These are phyloP conservation scores for Chionodraco myersi DNA, from an alignment of 2,113 vertebrate species.

Conservation along the genomic window DNA sequence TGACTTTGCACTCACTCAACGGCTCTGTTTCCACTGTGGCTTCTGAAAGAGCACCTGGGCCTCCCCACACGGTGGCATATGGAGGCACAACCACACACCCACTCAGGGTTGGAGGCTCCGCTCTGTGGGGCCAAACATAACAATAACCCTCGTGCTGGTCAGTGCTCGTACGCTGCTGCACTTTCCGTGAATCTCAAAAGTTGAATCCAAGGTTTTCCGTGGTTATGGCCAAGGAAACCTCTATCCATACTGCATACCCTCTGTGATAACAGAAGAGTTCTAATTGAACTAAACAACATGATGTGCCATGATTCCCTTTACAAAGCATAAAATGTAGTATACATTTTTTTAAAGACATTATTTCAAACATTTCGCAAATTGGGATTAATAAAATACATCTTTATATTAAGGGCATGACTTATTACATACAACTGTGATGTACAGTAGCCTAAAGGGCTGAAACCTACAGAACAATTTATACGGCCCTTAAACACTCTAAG, in stretches of 20 bases:
- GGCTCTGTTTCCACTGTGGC: slow-evolving; percentile 68
- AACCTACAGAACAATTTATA: background rate
- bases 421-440: background rate
- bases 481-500: no score
- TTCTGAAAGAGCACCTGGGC: slow-evolving; percentile 70
- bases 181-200: slow-evolving; percentile 65
- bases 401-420: background rate
- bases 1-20: slow-evolving; percentile 60
- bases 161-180: slow-evolving; percentile 39
- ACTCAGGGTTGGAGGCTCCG: slow-evolving; percentile 56
- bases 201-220: slow-evolving; percentile 64
- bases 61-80: slow-evolving; percentile 77
- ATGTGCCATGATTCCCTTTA: no score
- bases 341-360: background rate
- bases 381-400: background rate
- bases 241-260: slow-evolving; percentile 17
- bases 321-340: background rate
- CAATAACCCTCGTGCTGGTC: slow-evolving; percentile 67
- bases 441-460: background rate
- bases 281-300: background rate
- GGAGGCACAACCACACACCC: slow-evolving; percentile 59
- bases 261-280: background rate
- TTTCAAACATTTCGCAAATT: no score
- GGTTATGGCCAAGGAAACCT: slow-evolving; percentile 36
- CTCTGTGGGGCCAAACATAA: slow-evolving; percentile 78